Evolutionary conservation across 2,888 invertebrate species (phyloP).

Genomic region (Trypoxylon attenuatum): DNA sequence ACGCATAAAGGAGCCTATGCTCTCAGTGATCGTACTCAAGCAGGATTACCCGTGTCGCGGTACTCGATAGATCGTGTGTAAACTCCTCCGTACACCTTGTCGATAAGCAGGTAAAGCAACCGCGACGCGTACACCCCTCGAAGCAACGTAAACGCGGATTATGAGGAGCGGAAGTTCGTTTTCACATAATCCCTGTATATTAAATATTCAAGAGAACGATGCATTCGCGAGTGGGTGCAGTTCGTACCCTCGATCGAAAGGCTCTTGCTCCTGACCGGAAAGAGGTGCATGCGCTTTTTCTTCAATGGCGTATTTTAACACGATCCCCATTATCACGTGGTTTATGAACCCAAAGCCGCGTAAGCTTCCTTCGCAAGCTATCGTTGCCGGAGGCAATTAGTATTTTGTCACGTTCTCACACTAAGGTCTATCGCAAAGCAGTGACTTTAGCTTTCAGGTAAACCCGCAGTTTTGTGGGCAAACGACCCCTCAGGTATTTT

Average conservation of each 20-base stretch:
- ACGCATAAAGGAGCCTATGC: background rate
- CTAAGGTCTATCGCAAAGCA: conserved; percentile 38
- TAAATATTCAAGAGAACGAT: conserved; percentile 25
- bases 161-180: conserved; percentile 27
- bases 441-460: conserved; percentile 33
- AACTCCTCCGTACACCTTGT: conserved; percentile 40
- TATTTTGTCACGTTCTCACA: conserved; percentile 31
- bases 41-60: conserved; percentile 35
- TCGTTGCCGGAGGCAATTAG: conserved; percentile 26
- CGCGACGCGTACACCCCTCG: conserved; percentile 16
- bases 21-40: conserved; percentile 37
- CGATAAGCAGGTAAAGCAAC: conserved; percentile 38
- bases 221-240: too few relatives aligned
- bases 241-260: conserved; percentile 12
- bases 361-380: conserved; percentile 26
- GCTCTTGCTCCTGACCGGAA: conserved; percentile 9
- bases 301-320: conserved; percentile 6
- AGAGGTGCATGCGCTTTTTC: too few relatives aligned
- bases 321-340: background rate
- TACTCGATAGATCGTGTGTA: conserved; percentile 41
- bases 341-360: background rate
- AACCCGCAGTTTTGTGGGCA: conserved; percentile 41
- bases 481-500: conserved; percentile 42
- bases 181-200: conserved; percentile 19
- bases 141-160: conserved; percentile 36